Base-by-base conservation (phyloP, 2,888 invertebrate species). In the Hybos culiciformis region DNA sequence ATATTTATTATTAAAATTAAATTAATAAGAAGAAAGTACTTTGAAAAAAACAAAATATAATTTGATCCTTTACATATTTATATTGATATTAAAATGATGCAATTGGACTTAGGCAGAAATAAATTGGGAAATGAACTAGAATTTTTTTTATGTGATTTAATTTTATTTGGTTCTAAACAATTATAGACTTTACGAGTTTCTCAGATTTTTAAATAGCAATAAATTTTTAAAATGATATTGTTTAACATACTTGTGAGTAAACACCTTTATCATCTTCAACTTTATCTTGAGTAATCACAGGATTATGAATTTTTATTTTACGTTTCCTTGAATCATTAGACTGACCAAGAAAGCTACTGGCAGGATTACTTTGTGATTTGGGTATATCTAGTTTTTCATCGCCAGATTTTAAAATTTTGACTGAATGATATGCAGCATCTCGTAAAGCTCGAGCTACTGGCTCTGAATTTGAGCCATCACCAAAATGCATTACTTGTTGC, bases 381-480 rank as follows among this genome's bases (percentile, higher is more conserved):
- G 44, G 37, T 15, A 38, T 11, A 31, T 20, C 42, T 7, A 49
- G 45, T 9, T 18, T 21, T 32, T 45, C 44, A 34, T 41, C 46
- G 20, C 37, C 47, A 33, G 54, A 38, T 42, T 53, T 54, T 31
- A 56, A 46, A 26, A 56, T 56, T 51, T 55, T 56, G 6, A 56
- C 42, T 32, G 54, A 54, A 43, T 56, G 54, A 26, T 53, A 50
- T 31, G 48, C 48, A 43, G 50, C 51, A 33, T 53, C 53, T 14
- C 50, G 49, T 4, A 43, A 34, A 9, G 55, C 49, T 42, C 54
- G 50, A 12, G 54, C 54, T 34, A 48, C 39, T 8, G 56, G 56
- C 20, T 53, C 56, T 14, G 4, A 20, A 21, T n/a, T 12, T 14
- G 14, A 8, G 14, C 41, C 39, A 39, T 43, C 47, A 17, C 26